Base-by-base conservation (phyloP, 2,113 vertebrate species). In the Poicephalus gulielmi region DNA sequence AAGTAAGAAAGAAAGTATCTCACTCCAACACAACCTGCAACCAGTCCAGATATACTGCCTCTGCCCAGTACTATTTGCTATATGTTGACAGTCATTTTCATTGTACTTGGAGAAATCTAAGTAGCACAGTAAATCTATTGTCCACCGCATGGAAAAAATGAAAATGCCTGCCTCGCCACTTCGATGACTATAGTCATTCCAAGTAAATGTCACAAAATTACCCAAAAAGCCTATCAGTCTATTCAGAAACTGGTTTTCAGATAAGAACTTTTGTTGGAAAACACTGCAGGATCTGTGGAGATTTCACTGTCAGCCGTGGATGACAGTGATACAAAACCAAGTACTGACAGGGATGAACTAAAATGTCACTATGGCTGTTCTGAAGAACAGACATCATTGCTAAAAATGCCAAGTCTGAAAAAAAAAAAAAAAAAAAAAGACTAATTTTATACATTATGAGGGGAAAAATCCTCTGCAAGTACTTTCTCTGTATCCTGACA, bases 401-500 rank as follows among this genome's bases (percentile, higher is more conserved):
- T 33, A 3, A 15, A 30, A n/a, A 37, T 3, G 13, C 4, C 57
- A 79, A 75, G 3, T 2, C 57, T 9, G 7, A 9, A 66, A 50
- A 1, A 0, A 16, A 10, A 2, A 17, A 3, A 27, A 17, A 15
- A 16, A 8, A 63, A 55, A 1, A 0, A 24, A 43, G 23, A 77
- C 13, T 8, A 7, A 5, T 6, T 62, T 46, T 18, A 6, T 15
- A 22, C 31, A 57, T 35, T 8, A 1, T 3, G 23, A 46, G 35
- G 2, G 2, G 35, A 71, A 67, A 35, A 43, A 25, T 3, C 47
- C 33, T 64, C 0, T 0, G 1, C 20, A 80, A 28, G 30, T 4
- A 6, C 10, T 22, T 80, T 41, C 62, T 66, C 53, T 23, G 75
- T 7, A 2, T 10, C 23, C 13, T 18, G 52, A 35, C 41, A 63